Conservation (phyloP, 1,140 invertebrate genomes). For the Nymphalis io region DNA sequence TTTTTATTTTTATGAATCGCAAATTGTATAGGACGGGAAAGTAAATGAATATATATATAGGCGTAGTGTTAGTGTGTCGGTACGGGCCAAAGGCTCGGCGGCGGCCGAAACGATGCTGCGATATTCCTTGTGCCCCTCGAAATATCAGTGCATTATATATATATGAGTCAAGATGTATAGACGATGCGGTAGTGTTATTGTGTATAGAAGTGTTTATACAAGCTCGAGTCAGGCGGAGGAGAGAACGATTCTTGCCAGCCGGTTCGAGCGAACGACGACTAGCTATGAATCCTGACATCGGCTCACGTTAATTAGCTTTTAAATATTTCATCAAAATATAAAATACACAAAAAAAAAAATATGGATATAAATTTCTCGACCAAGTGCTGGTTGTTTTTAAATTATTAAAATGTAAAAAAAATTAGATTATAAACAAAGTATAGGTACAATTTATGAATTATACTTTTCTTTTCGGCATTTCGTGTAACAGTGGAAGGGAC, state of each 20-base stretch:
- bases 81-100: conserved; percentile 45
- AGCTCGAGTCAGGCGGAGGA: conserved; percentile 67
- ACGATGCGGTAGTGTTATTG: conserved; percentile 76
- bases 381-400: conserved; percentile 80
- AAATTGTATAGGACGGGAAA: conserved; percentile 43
- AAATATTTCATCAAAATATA: conserved; percentile 81
- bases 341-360: conserved; percentile 80
- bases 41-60: conserved; percentile 2
- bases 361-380: conserved; percentile 80
- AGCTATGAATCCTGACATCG: conserved; percentile 81
- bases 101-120: conserved; percentile 72
- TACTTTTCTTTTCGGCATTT: conserved; percentile 80
- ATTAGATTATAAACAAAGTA: conserved; percentile 79
- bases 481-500: conserved; percentile 73
- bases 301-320: conserved; percentile 81
- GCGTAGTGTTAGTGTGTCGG: conserved; percentile 26
- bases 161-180: conserved; percentile 76
- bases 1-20: conserved; percentile 64
- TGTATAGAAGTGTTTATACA: conserved; percentile 74
- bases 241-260: conserved; percentile 66
- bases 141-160: conserved; percentile 79
- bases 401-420: conserved; percentile 81
- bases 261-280: conserved; percentile 79
- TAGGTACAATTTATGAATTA: conserved; percentile 81
- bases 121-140: conserved; percentile 77